Conservation (phyloP, 2,797 vertebrate genomes). For the Oophaga sylvatica region DNA sequence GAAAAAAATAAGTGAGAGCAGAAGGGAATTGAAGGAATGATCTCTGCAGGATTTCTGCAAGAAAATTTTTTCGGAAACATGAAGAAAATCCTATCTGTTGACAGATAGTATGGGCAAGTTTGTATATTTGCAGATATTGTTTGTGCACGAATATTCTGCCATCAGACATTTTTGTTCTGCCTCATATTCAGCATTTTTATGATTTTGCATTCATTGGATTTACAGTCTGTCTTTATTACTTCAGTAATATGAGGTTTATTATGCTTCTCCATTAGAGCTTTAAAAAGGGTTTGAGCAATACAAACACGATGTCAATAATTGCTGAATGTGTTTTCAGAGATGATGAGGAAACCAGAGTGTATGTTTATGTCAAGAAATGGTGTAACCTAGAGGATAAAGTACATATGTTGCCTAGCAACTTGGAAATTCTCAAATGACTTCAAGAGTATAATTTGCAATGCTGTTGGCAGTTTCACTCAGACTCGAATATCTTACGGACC, state of each 20-base stretch:
- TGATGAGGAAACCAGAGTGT: neutral
- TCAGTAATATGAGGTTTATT: neutral
- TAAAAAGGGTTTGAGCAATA: neutral
- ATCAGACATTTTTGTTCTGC: no score
- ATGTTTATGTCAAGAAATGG: conserved; percentile 25
- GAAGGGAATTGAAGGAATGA: no score
- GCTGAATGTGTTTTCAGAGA: neutral
- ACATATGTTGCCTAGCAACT: conserved; percentile 57
- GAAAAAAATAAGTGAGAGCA: no score
- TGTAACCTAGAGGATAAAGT: conserved; percentile 30
- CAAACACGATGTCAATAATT: conserved; percentile 1
- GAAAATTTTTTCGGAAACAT: no score
- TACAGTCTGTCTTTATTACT: neutral
- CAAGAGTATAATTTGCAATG: conserved; percentile 31
- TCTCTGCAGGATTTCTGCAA: no score
- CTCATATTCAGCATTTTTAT: no score
- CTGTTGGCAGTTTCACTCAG: conserved; percentile 41
- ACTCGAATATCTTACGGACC: conserved; percentile 24
- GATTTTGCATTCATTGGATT: no score
- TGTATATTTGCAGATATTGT: no score
- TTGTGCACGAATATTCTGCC: no score
- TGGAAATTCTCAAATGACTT: conserved; percentile 48
- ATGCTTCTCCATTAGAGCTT: neutral
- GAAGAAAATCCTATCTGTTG: no score
- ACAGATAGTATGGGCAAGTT: no score